phyloP scores from a whole-genome alignment of 2,797 vertebrate species.

The Nannoperca obscura region DNA sequence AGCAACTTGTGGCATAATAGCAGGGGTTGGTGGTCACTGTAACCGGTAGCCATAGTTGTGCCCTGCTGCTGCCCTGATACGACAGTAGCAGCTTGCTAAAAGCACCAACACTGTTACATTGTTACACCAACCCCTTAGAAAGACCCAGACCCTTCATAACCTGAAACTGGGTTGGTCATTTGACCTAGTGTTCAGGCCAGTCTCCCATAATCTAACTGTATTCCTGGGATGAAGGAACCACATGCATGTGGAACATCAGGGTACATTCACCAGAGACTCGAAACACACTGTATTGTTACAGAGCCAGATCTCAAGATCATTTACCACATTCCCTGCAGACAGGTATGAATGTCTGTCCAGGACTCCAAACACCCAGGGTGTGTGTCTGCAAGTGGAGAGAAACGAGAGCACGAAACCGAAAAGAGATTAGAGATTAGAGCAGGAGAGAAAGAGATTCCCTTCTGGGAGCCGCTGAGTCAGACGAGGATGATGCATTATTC shows the following conservation, averaged over 20 bases:
- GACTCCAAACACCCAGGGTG: background rate
- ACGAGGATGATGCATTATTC: conserved; percentile 36
- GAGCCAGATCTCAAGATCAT: conserved; percentile 7
- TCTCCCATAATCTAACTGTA: background rate
- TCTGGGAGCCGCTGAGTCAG: conserved; percentile 44
- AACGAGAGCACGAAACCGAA: background rate
- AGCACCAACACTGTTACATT: too few relatives aligned
- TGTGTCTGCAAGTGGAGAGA: background rate
- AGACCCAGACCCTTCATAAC: background rate
- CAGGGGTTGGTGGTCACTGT: too few relatives aligned
- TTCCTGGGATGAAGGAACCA: background rate
- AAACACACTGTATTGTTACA: background rate
- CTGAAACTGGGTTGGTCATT: background rate
- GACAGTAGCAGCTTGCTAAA: too few relatives aligned
- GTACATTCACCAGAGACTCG: too few relatives aligned
- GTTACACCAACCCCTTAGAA: background rate
- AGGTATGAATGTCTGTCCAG: background rate
- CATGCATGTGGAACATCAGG: background rate
- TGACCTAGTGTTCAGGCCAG: too few relatives aligned
- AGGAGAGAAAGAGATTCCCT: conserved; percentile 24
- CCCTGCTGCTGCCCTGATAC: too few relatives aligned
- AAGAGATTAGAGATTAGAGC: conserved; percentile 25
- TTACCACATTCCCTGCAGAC: background rate
- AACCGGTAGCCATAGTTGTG: too few relatives aligned
- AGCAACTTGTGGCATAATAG: too few relatives aligned